Conservation (phyloP, 2,113 vertebrate genomes). For the Brevimyrus niger region DNA sequence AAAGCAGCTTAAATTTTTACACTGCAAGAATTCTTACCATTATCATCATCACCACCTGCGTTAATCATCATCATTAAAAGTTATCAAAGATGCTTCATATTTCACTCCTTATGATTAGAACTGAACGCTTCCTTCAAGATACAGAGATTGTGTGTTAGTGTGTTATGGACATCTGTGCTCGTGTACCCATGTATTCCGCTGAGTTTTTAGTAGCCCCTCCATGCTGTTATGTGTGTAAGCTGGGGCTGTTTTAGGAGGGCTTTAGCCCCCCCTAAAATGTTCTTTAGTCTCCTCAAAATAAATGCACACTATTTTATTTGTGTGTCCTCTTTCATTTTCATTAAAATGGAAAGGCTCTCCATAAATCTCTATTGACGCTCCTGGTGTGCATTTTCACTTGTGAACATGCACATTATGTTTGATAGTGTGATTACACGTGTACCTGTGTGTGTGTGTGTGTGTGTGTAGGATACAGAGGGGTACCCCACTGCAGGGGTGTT, state of each 20-base stretch:
- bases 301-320: not conserved
- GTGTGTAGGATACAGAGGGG: not conserved
- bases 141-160: not conserved
- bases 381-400: not conserved
- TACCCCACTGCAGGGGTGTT: not conserved
- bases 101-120: not conserved
- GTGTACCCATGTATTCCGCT: not conserved
- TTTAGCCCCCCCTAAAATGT: not conserved
- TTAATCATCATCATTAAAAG: slow-evolving; percentile 8
- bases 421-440: not conserved
- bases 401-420: not conserved
- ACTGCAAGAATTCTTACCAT: slow-evolving; percentile 4
- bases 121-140: not conserved
- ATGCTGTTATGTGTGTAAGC: not conserved
- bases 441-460: not conserved
- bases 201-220: not conserved
- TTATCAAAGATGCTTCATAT: not conserved
- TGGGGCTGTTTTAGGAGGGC: not conserved
- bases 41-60: not conserved
- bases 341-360: not conserved
- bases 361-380: not conserved
- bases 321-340: not conserved
- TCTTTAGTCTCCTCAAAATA: not conserved
- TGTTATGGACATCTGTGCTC: not conserved
- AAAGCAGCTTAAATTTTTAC: not conserved